Evolutionary conservation across 2,113 vertebrate genomes (phyloP).

Genomic region (Protobothrops mucrosquamatus): DNA sequence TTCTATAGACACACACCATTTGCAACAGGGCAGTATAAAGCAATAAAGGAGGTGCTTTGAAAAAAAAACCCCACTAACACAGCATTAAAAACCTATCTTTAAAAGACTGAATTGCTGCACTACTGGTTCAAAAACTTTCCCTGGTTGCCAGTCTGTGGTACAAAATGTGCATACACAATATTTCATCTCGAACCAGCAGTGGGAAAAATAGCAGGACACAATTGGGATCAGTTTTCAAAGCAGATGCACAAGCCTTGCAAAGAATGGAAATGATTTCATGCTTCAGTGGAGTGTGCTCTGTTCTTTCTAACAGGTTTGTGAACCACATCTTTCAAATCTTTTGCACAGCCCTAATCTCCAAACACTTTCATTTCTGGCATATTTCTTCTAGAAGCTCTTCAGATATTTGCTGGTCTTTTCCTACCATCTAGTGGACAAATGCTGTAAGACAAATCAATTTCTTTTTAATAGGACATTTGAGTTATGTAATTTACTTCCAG

Average conservation of each 20-base stretch:
- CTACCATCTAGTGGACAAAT: slow-evolving; percentile 27
- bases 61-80: neutral
- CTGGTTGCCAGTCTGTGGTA: neutral
- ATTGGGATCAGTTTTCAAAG: neutral
- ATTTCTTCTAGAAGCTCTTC: neutral
- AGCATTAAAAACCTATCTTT: neutral
- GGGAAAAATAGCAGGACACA: neutral
- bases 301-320: neutral
- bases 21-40: neutral
- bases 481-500: neutral
- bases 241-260: neutral
- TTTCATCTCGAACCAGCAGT: neutral
- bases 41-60: neutral
- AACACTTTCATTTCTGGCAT: neutral
- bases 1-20: neutral
- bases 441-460: neutral
- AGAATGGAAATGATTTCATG: neutral
- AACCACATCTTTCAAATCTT: neutral
- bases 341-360: neutral
- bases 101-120: neutral
- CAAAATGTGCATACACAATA: neutral
- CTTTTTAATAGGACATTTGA: neutral
- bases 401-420: neutral
- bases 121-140: neutral
- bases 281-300: neutral